Base-by-base conservation (phyloP, 2,888 invertebrate genomes). In the Drosophila quinaria region DNA sequence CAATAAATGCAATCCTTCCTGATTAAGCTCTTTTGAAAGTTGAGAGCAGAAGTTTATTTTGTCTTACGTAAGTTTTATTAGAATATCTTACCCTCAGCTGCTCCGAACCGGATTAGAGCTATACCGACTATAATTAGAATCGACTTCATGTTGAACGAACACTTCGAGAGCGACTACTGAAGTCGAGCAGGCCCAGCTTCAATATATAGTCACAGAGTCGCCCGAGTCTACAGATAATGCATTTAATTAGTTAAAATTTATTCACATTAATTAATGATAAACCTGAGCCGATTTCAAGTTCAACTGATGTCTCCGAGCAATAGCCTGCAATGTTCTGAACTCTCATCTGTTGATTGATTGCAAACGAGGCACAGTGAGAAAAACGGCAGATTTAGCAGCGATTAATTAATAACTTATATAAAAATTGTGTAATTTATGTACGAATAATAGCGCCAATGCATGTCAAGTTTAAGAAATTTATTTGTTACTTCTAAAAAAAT, bases 91-190 rank as follows among this genome's bases (percentile, higher is more conserved):
- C 52, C 58, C 10, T 35, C 8, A 22, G 58, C 52, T 15, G n/a
- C 15, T 13, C 65, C 19, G 1, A 47, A 22, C 8, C 22, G 15
- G n/a, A 44, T 29, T 9, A 62, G 22, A 10, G 9, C 9, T 4
- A 47, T 0, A 33, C n/a, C 39, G 11, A 22, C 9, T 19, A 62
- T 3, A 3, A 41, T 11, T 31, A 41, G 1, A 31, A 41, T 1
- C 17, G 47, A 62, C 39, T 47, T 62, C 65, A 68, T 68, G 5
- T 35, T 47, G n/a, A 25, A 3, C 11, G 1, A 58, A 47, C 51
- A 35, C 25, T 25, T 13, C 2, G 5, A 39, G 15, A 51, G 10
- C 56, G 11, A 47, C 51, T 64, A 31, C 4, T 39, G 6, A 2
- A 17, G 6, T n/a, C 13, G 6, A 2, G 3, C 8, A 39, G 11